Base-by-base conservation (phyloP, 2,797 vertebrate species). In the Graptemys geographica region DNA sequence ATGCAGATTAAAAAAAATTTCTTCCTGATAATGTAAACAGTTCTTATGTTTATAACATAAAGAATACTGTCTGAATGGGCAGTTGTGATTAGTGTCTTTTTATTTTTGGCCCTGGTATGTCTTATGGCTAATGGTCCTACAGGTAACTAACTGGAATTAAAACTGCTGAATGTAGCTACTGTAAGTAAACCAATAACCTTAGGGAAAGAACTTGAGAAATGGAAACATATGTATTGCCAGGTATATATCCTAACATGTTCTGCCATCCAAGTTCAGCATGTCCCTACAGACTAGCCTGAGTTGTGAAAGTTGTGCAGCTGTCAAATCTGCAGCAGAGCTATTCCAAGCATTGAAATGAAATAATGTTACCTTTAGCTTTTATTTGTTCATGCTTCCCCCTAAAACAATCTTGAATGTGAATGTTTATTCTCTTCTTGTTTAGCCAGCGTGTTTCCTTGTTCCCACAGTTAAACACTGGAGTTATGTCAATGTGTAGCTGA, bases 381-480 rank as follows among this genome's bases (percentile, higher is more conserved):
- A 96, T 76, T 84, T 86, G 78, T 84, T 41, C 41, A 41, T 41
- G 41, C 41, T 41, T 41, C 41, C 41, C 41, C 41, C 41, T 3
- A 41, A 41, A 41, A 95, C 94, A 96, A 95, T 92, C 94, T 95
- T 95, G 96, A 98, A 98, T 98, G 98, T 98, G 98, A 98, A 98
- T 97, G 31, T 97, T 93, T 56, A 84, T 96, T 96, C 79, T 95
- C 65, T 95, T 97, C 94, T 15, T 94, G 94, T 97, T 95, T 97
- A 97, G 92, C 92, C 93, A 79, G 95, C 95, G 95, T 6, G 83
- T 90, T 97, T 97, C 89, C 94, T 97, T 91, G 79, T 97, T 97
- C 94, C 90, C 96, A 92, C 88, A 97, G 87, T 91, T 97, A 96
- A 97, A 98, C 98, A 98, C 98, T 98, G 98, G 98, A 98, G 87